These are phyloP conservation scores for Sphecodes monilicornis DNA, from an alignment of 2,888 invertebrate genomes.

Conservation along the genomic window DNA sequence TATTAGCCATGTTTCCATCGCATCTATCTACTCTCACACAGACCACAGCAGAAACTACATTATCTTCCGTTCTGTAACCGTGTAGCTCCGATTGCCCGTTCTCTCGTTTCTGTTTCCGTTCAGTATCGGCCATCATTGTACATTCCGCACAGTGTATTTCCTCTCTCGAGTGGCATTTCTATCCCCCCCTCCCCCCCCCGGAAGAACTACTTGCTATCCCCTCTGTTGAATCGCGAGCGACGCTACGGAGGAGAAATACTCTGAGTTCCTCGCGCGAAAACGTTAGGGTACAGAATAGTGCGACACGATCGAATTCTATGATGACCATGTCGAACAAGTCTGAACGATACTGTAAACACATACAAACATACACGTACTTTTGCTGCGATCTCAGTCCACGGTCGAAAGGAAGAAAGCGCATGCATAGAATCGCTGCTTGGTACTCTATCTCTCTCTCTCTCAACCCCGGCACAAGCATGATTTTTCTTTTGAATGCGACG, in stretches of 20 bases:
- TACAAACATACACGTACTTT: neutral
- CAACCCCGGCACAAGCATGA: constrained; percentile 31
- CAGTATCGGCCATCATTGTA: neutral
- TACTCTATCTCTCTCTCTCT: neutral
- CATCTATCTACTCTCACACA: neutral
- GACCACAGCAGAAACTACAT: neutral
- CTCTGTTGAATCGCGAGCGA: neutral
- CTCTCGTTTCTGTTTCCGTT: neutral
- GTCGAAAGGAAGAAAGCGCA: constrained; percentile 43
- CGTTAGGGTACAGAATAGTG: neutral
- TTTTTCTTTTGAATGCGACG: constrained; percentile 33
- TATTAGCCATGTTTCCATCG: neutral
- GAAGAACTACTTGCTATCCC: neutral
- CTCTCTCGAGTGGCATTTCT: neutral
- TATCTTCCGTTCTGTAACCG: neutral
- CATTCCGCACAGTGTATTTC: neutral
- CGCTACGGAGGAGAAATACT: neutral
- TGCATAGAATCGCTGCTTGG: constrained; percentile 32
- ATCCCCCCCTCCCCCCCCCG: neutral
- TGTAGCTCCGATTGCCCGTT: neutral
- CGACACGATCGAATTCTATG: neutral
- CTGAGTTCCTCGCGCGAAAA: neutral
- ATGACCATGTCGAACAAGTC: neutral
- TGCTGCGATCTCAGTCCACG: neutral
- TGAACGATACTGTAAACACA: neutral